These are phyloP conservation scores for Drosophila gunungcola DNA, from an alignment of 1,140 invertebrate genomes.

Conservation along the genomic window DNA sequence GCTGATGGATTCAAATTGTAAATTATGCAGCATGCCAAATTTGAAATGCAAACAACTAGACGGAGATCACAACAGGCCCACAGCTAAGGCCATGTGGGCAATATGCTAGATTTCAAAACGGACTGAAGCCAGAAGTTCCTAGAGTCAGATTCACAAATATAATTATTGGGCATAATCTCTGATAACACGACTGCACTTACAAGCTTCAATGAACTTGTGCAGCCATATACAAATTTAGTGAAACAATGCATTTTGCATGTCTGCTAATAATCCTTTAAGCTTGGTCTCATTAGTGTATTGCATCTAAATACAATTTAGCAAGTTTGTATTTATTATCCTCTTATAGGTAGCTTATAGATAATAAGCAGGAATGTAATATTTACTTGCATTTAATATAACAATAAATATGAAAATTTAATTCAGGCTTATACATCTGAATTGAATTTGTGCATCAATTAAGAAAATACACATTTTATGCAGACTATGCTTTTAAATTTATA, in stretches of 20 bases:
- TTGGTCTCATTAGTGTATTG: background rate
- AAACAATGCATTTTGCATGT: background rate
- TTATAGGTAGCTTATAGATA: too few species aligned
- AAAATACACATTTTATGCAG: too few species aligned
- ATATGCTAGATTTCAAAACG: slow-evolving; percentile 37
- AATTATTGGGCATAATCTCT: background rate
- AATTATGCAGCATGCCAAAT: slow-evolving; percentile 73
- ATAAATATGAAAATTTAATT: too few species aligned
- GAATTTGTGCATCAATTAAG: too few species aligned
- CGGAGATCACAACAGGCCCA: slow-evolving; percentile 20
- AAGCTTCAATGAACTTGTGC: background rate
- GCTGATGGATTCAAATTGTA: slow-evolving; percentile 42
- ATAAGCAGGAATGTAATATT: too few species aligned
- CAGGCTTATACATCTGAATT: too few species aligned
- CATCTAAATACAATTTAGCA: too few species aligned
- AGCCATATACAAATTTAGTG: background rate
- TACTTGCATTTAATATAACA: too few species aligned
- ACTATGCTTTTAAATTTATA: too few species aligned
- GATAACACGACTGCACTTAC: background rate
- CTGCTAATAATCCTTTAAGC: background rate
- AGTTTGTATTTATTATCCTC: background rate
- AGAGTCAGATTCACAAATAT: slow-evolving; percentile 7
- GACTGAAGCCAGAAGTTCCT: slow-evolving; percentile 12
- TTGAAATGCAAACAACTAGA: slow-evolving; percentile 74
- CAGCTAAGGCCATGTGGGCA: slow-evolving; percentile 19